These are phyloP conservation scores for Cherax destructor DNA, from an alignment of 1,140 invertebrate species.

Conservation along the genomic window DNA sequence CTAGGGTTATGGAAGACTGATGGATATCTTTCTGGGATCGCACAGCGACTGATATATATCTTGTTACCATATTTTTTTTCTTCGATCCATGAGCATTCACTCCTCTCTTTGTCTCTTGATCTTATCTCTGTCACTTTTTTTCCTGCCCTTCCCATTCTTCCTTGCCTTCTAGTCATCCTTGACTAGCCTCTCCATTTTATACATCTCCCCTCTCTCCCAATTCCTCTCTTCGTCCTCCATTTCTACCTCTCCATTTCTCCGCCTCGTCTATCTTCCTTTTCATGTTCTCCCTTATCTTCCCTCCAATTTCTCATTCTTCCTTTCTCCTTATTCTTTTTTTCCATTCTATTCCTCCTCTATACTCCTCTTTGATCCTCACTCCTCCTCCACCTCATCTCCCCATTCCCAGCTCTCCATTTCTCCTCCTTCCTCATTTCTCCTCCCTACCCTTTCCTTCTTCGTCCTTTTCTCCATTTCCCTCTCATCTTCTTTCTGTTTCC, in stretches of 20 bases:
- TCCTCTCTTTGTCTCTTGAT: not conserved
- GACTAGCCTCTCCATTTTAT: not conserved
- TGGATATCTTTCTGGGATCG: too few species aligned
- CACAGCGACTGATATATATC: too few species aligned
- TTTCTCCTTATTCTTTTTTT: not conserved
- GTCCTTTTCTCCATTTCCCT: not conserved
- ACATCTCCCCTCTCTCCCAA: not conserved
- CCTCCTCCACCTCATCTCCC: not conserved
- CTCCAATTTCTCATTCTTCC: not conserved
- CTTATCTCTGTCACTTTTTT: not conserved
- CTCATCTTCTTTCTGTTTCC: not conserved
- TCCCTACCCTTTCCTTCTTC: not conserved
- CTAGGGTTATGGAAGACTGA: too few species aligned
- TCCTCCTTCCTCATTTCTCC: not conserved
- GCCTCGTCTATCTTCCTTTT: not conserved
- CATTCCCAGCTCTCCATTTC: not conserved
- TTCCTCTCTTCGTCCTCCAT: not conserved
- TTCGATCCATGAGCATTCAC: not conserved
- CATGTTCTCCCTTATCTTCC: not conserved
- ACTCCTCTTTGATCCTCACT: not conserved
- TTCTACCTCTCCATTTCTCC: too few species aligned
- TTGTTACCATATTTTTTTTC: too few species aligned
- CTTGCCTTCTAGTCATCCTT: not conserved
- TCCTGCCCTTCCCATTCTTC: not conserved
- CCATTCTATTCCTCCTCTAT: not conserved